These are phyloP conservation scores for Subacronicta megacephala DNA, from an alignment of 2,888 invertebrate genomes.

Conservation along the genomic window DNA sequence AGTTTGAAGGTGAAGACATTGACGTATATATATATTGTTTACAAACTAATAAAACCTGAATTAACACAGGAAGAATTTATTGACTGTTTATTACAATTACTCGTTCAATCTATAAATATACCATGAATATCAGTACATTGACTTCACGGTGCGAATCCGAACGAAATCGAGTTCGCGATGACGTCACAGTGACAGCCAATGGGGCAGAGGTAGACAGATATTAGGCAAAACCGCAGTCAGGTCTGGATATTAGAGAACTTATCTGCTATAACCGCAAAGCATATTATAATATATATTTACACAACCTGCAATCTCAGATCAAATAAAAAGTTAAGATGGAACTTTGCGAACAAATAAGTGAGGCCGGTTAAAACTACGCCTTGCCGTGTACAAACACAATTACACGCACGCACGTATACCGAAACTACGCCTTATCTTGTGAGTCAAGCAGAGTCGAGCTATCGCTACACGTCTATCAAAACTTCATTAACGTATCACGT, in stretches of 20 bases:
- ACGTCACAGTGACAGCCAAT: slow-evolving; percentile 35
- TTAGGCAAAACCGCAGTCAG: slow-evolving; percentile 40
- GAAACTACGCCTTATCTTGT: no score
- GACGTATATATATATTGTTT: no score
- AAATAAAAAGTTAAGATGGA: no score
- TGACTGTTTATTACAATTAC: slow-evolving; percentile 17
- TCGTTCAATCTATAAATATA: slow-evolving; percentile 19
- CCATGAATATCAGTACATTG: slow-evolving; percentile 28
- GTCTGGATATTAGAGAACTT: slow-evolving; percentile 33
- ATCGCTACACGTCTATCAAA: no score
- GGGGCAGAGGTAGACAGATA: slow-evolving; percentile 22
- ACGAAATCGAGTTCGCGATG: slow-evolving; percentile 9
- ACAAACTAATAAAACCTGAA: slow-evolving; percentile 14
- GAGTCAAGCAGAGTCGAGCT: no score
- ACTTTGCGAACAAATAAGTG: no score
- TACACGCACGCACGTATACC: no score
- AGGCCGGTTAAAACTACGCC: no score
- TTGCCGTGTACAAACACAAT: no score
- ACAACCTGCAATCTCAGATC: background rate
- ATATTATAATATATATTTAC: slow-evolving; percentile 50
- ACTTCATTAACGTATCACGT: no score
- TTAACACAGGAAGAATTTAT: slow-evolving; percentile 5
- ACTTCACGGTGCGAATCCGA: slow-evolving; percentile 10
- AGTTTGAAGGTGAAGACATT: no score
- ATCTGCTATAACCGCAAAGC: slow-evolving; percentile 54